These are phyloP conservation scores for Apistogramma diplotaenia DNA, from an alignment of 2,113 vertebrate species.

Conservation along the genomic window DNA sequence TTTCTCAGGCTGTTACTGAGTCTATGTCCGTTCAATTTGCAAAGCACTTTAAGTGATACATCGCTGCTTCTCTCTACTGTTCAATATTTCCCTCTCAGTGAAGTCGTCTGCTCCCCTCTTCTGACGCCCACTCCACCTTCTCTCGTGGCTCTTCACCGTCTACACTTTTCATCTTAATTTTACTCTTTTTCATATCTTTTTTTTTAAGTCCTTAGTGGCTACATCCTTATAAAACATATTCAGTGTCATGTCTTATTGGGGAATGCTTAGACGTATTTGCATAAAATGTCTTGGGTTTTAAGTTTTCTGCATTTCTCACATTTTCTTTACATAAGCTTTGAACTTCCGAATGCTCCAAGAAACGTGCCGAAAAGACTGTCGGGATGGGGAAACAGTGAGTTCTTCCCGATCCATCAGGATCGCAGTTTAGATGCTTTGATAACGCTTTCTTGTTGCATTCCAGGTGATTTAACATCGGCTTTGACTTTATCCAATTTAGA, in stretches of 20 bases:
- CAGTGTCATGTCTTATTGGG: neutral
- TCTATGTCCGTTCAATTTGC: slow-evolving; percentile 61
- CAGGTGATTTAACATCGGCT: neutral
- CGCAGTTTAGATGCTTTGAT: neutral
- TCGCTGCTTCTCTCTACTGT: slow-evolving; percentile 29
- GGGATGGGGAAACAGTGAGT: neutral
- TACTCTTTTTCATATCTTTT: slow-evolving; percentile 8
- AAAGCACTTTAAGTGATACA: slow-evolving; percentile 51
- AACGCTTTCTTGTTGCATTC: too few relatives aligned
- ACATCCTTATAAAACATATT: neutral
- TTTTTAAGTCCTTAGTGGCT: neutral
- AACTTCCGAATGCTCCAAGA: neutral
- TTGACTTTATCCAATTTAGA: neutral
- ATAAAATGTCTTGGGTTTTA: neutral
- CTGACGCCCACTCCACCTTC: slow-evolving; percentile 52
- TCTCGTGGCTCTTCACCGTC: slow-evolving; percentile 23
- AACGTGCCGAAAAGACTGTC: neutral
- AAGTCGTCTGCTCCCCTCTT: slow-evolving; percentile 28
- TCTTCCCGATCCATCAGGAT: neutral
- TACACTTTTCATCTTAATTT: slow-evolving; percentile 38
- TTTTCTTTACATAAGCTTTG: neutral
- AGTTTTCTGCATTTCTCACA: neutral
- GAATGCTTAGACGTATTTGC: neutral
- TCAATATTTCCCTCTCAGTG: slow-evolving; percentile 46
- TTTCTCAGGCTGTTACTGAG: slow-evolving; percentile 42